Percentiles rank a stretch among this genome's conserved stretches.
Conservation (phyloP, 2,113 vertebrate genomes). For the Ascaphus truei region DNA sequence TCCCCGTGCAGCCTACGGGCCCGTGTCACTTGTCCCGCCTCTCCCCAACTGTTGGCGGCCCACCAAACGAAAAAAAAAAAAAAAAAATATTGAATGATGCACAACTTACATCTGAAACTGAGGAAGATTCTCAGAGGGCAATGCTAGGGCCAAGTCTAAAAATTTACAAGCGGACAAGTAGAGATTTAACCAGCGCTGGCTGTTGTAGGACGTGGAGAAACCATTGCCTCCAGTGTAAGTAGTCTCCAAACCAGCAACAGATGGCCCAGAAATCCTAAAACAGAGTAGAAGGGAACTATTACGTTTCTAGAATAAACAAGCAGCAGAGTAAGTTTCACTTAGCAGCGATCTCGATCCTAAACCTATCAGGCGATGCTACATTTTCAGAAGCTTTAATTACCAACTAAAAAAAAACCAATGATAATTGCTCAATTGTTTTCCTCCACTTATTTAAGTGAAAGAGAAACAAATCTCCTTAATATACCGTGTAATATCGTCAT, state of each 20-base stretch:
- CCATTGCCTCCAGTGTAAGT: constrained; percentile 96
- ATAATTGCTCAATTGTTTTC: too few relatives aligned
- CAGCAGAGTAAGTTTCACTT: too few relatives aligned
- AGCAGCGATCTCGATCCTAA: too few relatives aligned
- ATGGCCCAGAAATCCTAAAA: constrained; percentile 86
- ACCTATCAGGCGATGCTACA: too few relatives aligned
- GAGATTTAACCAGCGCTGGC: constrained; percentile 97
- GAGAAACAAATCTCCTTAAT: not conserved
- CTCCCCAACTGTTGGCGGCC: too few relatives aligned
- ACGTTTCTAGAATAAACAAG: not conserved
- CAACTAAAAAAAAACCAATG: too few relatives aligned
- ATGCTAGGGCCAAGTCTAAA: constrained; percentile 90
- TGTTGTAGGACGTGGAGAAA: constrained; percentile 97
- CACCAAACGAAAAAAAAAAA: too few relatives aligned
- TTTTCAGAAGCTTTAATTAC: too few relatives aligned
- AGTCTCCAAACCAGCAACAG: constrained; percentile 90
- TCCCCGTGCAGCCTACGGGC: too few relatives aligned
- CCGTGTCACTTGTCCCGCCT: too few relatives aligned
- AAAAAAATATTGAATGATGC: too few relatives aligned
- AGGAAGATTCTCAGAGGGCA: constrained; percentile 94
- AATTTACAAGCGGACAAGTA: constrained; percentile 98
- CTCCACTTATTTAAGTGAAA: too few relatives aligned
- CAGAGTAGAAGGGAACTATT: not conserved
- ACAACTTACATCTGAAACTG: constrained; percentile 96
- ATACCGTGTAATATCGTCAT: constrained; percentile 96